These are phyloP conservation scores for Podabrus alpinus DNA, from an alignment of 2,888 invertebrate species.

Conservation along the genomic window DNA sequence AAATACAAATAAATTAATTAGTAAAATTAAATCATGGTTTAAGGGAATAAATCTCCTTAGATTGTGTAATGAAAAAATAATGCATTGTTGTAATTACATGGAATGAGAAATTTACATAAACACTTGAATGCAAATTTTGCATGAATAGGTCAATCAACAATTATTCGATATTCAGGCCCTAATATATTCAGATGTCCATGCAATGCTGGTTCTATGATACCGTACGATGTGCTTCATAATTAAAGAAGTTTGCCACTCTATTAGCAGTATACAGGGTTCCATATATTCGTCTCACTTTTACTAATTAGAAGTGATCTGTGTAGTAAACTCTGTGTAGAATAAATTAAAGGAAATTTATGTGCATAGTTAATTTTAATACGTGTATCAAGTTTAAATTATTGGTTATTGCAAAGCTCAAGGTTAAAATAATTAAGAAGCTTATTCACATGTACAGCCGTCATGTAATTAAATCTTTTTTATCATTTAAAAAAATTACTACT, in stretches of 20 bases:
- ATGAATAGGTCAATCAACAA: neutral
- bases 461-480: neutral
- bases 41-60: too few relatives aligned
- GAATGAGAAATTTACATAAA: neutral
- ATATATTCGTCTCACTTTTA: neutral
- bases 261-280: neutral
- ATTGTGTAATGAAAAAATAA: too few relatives aligned
- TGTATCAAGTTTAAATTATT: constrained; percentile 20
- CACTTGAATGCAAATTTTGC: neutral
- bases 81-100: neutral
- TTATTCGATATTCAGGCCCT: neutral
- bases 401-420: constrained; percentile 16
- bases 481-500: neutral
- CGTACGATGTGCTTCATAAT: neutral
- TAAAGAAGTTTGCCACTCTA: neutral
- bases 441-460: neutral
- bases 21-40: too few relatives aligned
- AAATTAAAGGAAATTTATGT: constrained; percentile 18
- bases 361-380: constrained; percentile 16
- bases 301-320: constrained; percentile 7
- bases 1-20: too few relatives aligned
- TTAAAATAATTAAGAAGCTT: constrained; percentile 11
- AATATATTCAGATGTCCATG: neutral
- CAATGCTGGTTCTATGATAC: neutral
- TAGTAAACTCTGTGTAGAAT: constrained; percentile 6